Conservation (phyloP, 2,888 invertebrate species). For the Arctia plantaginis region DNA sequence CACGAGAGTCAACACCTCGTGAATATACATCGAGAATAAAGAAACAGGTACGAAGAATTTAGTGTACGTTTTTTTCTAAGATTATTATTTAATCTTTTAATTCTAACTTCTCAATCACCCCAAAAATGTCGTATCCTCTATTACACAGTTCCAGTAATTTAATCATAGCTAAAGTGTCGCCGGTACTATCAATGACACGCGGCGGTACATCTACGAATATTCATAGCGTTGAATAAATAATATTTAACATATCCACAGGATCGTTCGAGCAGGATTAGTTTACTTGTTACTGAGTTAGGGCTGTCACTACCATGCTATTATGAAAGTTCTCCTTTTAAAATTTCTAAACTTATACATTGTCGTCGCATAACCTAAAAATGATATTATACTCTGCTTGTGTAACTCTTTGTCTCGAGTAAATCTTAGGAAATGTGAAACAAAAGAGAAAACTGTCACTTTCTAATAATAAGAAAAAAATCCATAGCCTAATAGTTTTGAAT, state of each 20-base stretch:
- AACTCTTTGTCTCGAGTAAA: neutral
- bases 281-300: conserved; percentile 43
- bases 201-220: conserved; percentile 31
- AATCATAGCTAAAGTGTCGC: conserved; percentile 24
- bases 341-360: neutral
- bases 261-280: conserved; percentile 51
- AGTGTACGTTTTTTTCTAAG: neutral
- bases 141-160: conserved; percentile 26
- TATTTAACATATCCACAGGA: conserved; percentile 53
- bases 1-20: neutral
- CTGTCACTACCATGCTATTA: conserved; percentile 16
- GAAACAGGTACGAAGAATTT: neutral
- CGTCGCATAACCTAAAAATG: neutral
- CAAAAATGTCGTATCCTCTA: conserved; percentile 7
- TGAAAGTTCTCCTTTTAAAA: neutral
- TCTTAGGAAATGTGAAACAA: neutral
- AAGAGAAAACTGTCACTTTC: neutral
- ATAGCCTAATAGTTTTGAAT: neutral
- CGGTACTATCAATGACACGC: conserved; percentile 38
- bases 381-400: neutral
- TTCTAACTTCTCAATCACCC: conserved; percentile 12
- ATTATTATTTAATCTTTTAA: neutral
- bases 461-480: neutral
- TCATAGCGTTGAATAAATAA: conserved; percentile 51
- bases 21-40: neutral